Conservation (phyloP, 64 coral and sea anemone genomes). For the Stichodactyla mertensii region DNA sequence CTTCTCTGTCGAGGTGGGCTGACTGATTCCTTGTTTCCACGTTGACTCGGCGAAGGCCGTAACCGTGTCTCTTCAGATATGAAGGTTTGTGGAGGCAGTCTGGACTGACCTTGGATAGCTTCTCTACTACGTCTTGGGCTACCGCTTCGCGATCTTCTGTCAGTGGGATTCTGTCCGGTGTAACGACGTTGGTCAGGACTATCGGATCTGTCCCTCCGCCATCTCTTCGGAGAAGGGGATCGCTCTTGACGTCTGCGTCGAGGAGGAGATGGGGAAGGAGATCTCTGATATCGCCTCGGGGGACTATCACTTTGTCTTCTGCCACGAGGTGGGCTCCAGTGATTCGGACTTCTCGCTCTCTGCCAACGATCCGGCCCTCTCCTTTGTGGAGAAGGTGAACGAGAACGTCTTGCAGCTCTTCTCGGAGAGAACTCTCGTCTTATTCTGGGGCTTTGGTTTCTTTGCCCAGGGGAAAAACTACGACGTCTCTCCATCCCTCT, state of each 20-base stretch:
- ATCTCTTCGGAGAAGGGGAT: conserved; percentile 12
- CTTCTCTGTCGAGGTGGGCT: neutral
- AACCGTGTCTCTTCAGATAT: neutral
- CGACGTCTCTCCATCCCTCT: neutral
- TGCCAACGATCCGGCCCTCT: neutral
- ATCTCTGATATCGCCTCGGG: neutral
- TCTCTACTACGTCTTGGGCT: conserved; percentile 3
- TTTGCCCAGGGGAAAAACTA: neutral
- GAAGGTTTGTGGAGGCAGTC: neutral
- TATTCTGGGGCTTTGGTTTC: neutral
- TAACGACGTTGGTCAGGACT: neutral
- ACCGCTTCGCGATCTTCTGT: neutral
- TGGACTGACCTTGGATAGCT: neutral
- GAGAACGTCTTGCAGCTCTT: neutral
- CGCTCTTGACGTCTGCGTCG: neutral
- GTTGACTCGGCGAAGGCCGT: neutral
- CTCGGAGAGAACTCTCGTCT: neutral
- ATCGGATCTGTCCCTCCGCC: neutral
- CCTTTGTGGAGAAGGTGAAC: neutral
- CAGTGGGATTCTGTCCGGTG: neutral
- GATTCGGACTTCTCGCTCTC: neutral
- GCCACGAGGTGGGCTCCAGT: neutral
- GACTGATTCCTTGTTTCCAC: neutral
- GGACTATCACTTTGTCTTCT: neutral
- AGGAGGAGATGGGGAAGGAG: neutral